Conservation (phyloP, 2,113 vertebrate genomes). For the Chinchilla lanigera region DNA sequence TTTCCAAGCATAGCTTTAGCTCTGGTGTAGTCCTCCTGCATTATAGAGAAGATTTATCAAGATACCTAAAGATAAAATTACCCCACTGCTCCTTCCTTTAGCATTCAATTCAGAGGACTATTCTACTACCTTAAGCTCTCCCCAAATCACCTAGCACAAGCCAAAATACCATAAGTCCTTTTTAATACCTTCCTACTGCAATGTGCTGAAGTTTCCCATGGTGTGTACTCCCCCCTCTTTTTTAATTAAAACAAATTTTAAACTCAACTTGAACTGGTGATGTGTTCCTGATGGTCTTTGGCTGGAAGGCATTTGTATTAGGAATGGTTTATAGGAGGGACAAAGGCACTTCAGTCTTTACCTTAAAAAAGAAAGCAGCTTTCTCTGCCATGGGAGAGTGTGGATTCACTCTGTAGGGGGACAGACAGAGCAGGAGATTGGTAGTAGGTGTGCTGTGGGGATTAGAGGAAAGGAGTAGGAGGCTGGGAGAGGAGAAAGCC, state of each 20-base stretch:
- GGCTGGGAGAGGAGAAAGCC: neutral
- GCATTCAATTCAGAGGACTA: neutral
- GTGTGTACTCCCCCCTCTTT: neutral
- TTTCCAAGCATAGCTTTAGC: neutral
- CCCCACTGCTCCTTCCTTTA: neutral
- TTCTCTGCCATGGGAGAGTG: neutral
- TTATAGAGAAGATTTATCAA: neutral
- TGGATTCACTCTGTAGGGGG: neutral
- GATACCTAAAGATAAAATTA: neutral
- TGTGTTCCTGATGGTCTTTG: neutral
- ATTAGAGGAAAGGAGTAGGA: neutral
- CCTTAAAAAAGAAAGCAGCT: neutral
- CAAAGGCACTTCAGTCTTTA: neutral
- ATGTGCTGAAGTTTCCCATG: neutral
- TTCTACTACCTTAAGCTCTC: neutral
- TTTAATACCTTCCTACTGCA: neutral
- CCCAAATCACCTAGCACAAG: neutral
- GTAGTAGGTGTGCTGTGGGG: neutral
- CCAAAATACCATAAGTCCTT: neutral
- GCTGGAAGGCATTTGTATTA: neutral
- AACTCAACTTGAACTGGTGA: neutral
- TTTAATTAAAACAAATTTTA: neutral
- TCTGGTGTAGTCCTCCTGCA: neutral
- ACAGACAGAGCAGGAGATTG: neutral
- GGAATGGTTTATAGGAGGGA: neutral